Percentiles rank a stretch among this genome's conserved stretches.
Conservation (phyloP, 2,113 vertebrate species). For the Bombycilla garrulus region DNA sequence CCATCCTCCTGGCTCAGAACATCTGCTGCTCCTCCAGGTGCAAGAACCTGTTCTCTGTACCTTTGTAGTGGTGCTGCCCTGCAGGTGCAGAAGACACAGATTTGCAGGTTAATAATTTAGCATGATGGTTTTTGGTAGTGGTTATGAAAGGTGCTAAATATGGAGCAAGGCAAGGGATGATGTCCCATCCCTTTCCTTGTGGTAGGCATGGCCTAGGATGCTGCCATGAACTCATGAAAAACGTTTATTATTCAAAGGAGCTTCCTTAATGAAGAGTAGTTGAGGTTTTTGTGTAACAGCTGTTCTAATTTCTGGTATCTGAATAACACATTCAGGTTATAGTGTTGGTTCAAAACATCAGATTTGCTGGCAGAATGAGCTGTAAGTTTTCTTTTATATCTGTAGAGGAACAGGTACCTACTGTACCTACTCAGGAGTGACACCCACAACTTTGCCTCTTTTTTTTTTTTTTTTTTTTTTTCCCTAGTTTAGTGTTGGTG, state of each 20-base stretch:
- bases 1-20: not conserved
- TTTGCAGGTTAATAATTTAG: not conserved
- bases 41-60: not conserved
- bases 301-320: not conserved
- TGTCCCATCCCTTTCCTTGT: accelerated
- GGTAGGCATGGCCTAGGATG: not conserved
- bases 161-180: not conserved
- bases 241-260: not conserved
- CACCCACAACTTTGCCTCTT: not conserved
- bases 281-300: not conserved
- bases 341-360: not conserved
- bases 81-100: not conserved
- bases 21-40: not conserved
- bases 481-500: not conserved
- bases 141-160: not conserved
- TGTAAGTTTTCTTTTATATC: not conserved
- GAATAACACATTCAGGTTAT: not conserved
- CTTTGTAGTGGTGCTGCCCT: not conserved
- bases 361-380: not conserved
- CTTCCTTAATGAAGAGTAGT: not conserved
- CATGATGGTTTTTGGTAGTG: not conserved
- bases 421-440: not conserved
- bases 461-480: not conserved
- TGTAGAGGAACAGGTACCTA: not conserved
- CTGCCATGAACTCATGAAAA: not conserved